Evolutionary conservation across 2,113 vertebrate genomes (phyloP).

Genomic region (human): DNA sequence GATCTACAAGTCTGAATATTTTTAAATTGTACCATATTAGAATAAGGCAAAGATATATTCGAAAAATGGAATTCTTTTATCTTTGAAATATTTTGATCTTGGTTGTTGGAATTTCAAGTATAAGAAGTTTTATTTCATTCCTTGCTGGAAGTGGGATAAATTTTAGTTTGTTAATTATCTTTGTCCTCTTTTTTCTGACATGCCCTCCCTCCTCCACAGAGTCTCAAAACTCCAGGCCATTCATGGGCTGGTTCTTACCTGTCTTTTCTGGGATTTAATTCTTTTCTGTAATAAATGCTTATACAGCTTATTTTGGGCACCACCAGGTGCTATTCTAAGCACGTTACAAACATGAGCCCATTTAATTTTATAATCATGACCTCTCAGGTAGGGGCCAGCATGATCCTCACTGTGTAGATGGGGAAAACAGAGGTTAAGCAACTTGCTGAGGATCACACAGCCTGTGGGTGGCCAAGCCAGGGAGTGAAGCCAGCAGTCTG

Average conservation of each 20-base stretch:
- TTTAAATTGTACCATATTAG: constrained; percentile 35
- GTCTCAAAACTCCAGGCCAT: accelerated
- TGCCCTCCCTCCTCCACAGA: accelerated
- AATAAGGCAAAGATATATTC: constrained; percentile 41
- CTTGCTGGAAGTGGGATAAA: background rate
- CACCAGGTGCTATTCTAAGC: background rate
- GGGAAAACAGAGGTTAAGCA: accelerated
- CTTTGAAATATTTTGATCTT: constrained; percentile 64
- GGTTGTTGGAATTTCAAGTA: background rate
- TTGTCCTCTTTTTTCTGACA: background rate
- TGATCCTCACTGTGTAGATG: accelerated
- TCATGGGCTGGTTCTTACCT: accelerated
- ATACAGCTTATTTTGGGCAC: background rate
- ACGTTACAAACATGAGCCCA: accelerated
- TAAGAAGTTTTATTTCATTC: background rate
- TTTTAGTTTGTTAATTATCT: background rate
- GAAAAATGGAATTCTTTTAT: constrained; percentile 63
- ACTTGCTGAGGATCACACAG: accelerated
- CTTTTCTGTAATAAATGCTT: accelerated
- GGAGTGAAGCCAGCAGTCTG: background rate
- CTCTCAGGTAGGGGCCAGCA: accelerated
- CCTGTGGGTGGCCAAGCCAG: accelerated
- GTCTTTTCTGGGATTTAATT: too few relatives aligned
- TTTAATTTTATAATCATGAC: accelerated
- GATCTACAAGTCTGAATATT: constrained; percentile 64